phyloP scores from a whole-genome alignment of 1,140 invertebrate species.

The Nomia melanderi region DNA sequence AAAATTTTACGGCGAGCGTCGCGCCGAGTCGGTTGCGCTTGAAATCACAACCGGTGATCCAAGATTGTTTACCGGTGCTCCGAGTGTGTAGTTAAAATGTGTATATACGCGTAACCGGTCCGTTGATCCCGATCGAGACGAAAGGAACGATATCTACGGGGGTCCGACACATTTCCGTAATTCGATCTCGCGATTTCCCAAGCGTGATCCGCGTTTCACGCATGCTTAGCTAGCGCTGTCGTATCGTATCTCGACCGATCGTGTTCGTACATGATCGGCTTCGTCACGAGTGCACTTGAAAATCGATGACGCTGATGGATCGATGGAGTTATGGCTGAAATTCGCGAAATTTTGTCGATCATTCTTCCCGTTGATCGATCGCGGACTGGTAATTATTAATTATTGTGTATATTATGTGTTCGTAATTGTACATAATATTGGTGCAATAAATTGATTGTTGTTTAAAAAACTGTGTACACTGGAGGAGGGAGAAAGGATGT shows the following conservation, averaged over 20 bases:
- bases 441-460: slow-evolving; percentile 7
- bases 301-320: background rate
- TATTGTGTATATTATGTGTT: background rate
- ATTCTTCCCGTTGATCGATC: background rate
- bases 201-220: slow-evolving; percentile 9
- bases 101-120: background rate
- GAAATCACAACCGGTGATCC: background rate
- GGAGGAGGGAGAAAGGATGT: too few relatives aligned
- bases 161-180: background rate
- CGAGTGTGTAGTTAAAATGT: background rate
- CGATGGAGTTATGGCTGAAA: background rate
- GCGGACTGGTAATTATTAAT: background rate
- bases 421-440: slow-evolving; percentile 3
- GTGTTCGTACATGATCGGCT: background rate
- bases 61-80: background rate
- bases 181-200: slow-evolving; percentile 15
- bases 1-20: background rate
- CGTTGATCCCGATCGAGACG: background rate
- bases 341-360: background rate
- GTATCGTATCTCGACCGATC: slow-evolving; percentile 9
- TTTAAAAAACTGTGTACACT: too few relatives aligned
- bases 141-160: background rate
- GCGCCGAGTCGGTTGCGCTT: background rate
- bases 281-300: slow-evolving; percentile 24
- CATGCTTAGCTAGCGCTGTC: background rate